Evolutionary conservation across 1,140 invertebrate genomes (phyloP), one percentile per base, ranked within the genome.

Genomic region (Elymnias hypermnestra): DNA sequence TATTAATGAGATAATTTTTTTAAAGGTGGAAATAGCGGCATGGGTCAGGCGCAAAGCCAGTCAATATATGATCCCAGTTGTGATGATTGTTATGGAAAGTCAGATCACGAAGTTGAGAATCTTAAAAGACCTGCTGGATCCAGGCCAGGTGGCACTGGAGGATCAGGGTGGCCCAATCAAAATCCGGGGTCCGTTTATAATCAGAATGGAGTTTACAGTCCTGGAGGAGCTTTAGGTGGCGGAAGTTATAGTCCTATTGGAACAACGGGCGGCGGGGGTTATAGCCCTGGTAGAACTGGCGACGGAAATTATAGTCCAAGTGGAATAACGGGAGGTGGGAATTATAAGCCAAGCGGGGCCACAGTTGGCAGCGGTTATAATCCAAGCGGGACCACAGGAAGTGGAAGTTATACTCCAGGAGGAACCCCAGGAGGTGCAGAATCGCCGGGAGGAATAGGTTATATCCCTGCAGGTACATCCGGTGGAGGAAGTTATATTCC

Each of bases 11-110:
- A n/a, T 14, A 43, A 36, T 9, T 18, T 33, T 51, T 19, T 72
- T 81, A 53, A 39, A 93, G 92, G 88, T 87, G 91, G 91, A 12
- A 90, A 75, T 15, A 91, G 89, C 68, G 93, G 93, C 43, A 94
- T 94, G 91, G 93, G 92, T 1, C 92, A 94, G 87, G 92, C 93
- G 0, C 93, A 95, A 83, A 94, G 93, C 86, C 90, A 91, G 68
- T 88, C 89, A 22, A 84, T 88, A 28, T 87, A 85, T 15, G 88
- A 89, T 38, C 87, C 88, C 23, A 88, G 74, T 43, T 86, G 82
- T 35, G 88, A 87, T 18, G 86, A 84, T 31, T 86, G 71, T 63
- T 55, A 65, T 22, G 68, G 66, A 15, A 57, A 57, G n/a, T 12
- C 46, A 12, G 60, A 59, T 9, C 26, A 46, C 5, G 71, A 56